Percentiles rank a stretch among this genome's conserved stretches.
These are phyloP conservation scores for Tillus elongatus DNA, from an alignment of 2,888 invertebrate species.

Conservation along the genomic window DNA sequence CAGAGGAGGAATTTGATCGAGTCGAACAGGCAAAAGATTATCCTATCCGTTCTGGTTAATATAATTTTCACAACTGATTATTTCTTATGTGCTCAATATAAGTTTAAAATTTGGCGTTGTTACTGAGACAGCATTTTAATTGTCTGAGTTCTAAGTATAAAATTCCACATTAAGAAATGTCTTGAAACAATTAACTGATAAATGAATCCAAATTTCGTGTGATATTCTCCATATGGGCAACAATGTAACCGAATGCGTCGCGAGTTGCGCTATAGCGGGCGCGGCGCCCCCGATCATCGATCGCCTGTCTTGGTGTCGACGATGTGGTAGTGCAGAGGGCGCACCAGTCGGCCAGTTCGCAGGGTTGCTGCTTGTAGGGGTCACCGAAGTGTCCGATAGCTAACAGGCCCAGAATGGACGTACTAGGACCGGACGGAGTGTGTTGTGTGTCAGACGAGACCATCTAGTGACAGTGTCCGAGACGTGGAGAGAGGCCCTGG, in stretches of 20 bases:
- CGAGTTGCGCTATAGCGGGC: slow-evolving; percentile 29
- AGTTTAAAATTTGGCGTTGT: too few relatives aligned
- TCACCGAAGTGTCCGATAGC: slow-evolving; percentile 35
- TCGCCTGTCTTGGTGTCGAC: slow-evolving; percentile 32
- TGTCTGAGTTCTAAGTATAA: too few relatives aligned
- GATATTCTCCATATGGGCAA: too few relatives aligned
- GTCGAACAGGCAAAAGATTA: too few relatives aligned
- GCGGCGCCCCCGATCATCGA: slow-evolving; percentile 27
- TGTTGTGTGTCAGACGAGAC: slow-evolving; percentile 35
- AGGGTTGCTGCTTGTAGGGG: slow-evolving; percentile 39
- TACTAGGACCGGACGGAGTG: slow-evolving; percentile 35
- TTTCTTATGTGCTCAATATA: too few relatives aligned
- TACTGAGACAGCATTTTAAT: too few relatives aligned
- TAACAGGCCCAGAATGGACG: slow-evolving; percentile 37
- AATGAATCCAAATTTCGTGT: too few relatives aligned
- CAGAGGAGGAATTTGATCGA: too few relatives aligned
- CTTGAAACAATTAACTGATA: too few relatives aligned
- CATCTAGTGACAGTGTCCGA: slow-evolving; percentile 33
- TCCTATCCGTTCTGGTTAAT: too few relatives aligned
- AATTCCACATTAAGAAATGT: too few relatives aligned
- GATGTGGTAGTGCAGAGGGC: slow-evolving; percentile 39
- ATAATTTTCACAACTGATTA: too few relatives aligned
- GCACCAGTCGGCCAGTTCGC: slow-evolving; percentile 36
- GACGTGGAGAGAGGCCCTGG: slow-evolving; percentile 28
- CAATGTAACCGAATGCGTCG: slow-evolving; percentile 1